Evolutionary conservation across 2,797 vertebrate species (phyloP).

Genomic region (Pangasius sanitwongsei): DNA sequence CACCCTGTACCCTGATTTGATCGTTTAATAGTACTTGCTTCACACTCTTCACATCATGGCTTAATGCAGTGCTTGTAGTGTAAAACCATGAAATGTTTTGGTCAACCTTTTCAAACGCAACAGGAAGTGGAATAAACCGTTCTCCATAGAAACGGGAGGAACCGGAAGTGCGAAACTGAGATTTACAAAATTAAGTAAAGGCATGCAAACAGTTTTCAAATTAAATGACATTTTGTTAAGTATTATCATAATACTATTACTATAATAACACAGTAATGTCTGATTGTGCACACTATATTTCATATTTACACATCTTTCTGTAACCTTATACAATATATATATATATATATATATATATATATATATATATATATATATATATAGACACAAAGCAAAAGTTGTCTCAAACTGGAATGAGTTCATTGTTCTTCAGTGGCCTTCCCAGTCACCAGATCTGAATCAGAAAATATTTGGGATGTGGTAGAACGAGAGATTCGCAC

Average conservation of each 20-base stretch:
- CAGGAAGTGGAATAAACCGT: neutral
- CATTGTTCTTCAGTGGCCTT: no score
- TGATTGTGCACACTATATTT: neutral
- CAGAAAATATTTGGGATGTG: no score
- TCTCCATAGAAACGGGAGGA: neutral
- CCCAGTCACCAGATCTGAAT: no score
- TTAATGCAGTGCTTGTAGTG: neutral
- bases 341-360: no score
- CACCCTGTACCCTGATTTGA: neutral
- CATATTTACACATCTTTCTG: neutral
- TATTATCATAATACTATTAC: no score
- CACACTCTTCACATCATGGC: neutral
- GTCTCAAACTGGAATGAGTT: no score
- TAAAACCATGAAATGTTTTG: neutral
- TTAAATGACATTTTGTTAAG: neutral
- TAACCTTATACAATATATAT: neutral
- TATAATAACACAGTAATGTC: neutral
- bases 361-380: no score
- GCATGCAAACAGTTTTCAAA: neutral
- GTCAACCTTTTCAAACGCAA: neutral
- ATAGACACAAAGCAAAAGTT: no score
- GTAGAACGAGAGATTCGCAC: no score
- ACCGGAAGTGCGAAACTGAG: neutral
- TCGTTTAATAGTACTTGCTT: neutral
- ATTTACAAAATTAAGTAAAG: neutral